These are phyloP conservation scores for Physocephala rufipes DNA, from an alignment of 2,888 invertebrate species.

Conservation along the genomic window DNA sequence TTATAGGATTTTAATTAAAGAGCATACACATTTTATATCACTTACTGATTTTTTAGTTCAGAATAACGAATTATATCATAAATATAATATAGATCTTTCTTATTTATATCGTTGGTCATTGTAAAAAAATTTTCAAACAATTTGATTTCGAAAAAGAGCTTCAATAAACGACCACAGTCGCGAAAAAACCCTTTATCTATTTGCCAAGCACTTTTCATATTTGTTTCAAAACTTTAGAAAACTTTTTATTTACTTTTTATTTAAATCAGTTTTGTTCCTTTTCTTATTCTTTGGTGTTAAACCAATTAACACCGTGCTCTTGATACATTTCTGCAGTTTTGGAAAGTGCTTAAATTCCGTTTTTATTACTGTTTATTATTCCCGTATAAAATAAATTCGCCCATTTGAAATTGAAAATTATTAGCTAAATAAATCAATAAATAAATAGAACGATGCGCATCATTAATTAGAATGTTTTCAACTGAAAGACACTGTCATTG, in stretches of 20 bases:
- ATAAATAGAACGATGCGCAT: conserved; percentile 41
- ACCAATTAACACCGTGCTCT: no score
- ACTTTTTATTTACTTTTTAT: conserved; percentile 16
- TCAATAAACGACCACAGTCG: no score
- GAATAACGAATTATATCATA: no score
- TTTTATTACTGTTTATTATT: conserved; percentile 25
- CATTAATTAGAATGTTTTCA: conserved; percentile 47
- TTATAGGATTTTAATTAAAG: no score
- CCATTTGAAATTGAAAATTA: conserved; percentile 13
- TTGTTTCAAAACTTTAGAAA: background rate
- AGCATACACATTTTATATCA: no score
- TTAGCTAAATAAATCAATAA: background rate
- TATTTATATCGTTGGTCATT: background rate
- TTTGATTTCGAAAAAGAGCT: conserved; percentile 1
- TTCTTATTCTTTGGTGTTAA: background rate
- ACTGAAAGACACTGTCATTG: conserved; percentile 41
- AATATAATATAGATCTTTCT: background rate
- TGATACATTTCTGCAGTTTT: background rate
- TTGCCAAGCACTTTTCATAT: background rate
- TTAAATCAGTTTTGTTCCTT: conserved; percentile 14
- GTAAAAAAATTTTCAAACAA: conserved; percentile 1
- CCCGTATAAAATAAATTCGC: conserved; percentile 20
- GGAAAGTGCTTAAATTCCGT: conserved; percentile 20
- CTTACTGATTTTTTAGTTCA: no score
- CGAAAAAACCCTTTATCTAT: no score